Conservation (phyloP, 2,797 vertebrate species). For the Holocentrus rufus region DNA sequence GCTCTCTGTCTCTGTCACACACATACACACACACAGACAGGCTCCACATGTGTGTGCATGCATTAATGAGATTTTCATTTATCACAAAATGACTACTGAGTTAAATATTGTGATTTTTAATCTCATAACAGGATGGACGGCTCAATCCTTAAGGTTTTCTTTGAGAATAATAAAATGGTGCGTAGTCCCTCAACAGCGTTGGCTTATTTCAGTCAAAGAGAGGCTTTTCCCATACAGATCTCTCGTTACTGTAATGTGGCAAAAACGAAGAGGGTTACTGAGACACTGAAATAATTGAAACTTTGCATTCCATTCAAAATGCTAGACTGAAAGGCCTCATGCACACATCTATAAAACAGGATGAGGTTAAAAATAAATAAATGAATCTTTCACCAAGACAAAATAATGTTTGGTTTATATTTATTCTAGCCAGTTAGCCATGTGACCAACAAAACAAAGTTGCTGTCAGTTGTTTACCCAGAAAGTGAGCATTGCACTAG, state of each 20-base stretch:
- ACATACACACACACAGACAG: background rate
- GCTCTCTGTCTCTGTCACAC: background rate
- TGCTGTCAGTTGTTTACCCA: conserved; percentile 22
- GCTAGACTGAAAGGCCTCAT: conserved; percentile 7
- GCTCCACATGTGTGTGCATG: conserved; percentile 4
- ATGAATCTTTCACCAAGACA: no score
- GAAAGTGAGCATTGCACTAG: conserved; percentile 1
- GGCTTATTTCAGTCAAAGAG: background rate
- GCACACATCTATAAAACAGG: background rate
- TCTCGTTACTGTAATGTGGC: background rate
- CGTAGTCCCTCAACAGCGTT: conserved; percentile 2
- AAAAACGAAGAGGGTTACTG: background rate
- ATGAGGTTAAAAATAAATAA: no score
- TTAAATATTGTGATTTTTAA: conserved; percentile 42
- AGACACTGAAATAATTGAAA: conserved; percentile 1
- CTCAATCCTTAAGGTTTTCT: conserved; percentile 14
- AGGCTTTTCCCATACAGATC: background rate
- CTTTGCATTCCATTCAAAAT: background rate
- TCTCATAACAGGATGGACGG: conserved; percentile 12
- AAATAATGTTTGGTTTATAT: background rate
- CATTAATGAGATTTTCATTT: conserved; percentile 45
- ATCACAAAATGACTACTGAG: conserved; percentile 3
- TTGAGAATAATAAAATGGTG: background rate
- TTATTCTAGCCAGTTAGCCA: background rate
- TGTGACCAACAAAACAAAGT: background rate